Percentiles rank a stretch among this genome's conserved stretches.
These are phyloP conservation scores for Acipenser oxyrinchus DNA, from an alignment of 2,797 vertebrate genomes.

Conservation along the genomic window DNA sequence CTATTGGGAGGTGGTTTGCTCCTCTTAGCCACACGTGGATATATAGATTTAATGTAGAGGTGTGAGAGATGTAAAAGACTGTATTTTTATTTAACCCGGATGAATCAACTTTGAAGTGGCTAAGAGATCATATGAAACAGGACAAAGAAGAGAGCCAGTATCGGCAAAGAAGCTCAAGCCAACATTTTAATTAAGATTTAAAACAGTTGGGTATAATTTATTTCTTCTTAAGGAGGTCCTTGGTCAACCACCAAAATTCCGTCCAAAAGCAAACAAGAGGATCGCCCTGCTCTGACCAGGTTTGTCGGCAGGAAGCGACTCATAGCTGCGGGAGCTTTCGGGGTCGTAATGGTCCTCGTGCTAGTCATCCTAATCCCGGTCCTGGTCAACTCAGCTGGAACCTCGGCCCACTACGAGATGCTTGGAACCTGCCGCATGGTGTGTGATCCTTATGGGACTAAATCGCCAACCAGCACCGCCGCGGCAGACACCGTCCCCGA, in stretches of 20 bases:
- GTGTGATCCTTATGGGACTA: constrained; percentile 87
- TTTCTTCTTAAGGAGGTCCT: constrained; percentile 57
- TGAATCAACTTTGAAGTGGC: constrained; percentile 15
- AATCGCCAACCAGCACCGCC: constrained; percentile 80
- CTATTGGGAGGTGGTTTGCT: constrained; percentile 24
- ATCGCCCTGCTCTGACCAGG: constrained; percentile 83
- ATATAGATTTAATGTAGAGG: constrained; percentile 21
- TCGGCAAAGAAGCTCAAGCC: constrained; percentile 34
- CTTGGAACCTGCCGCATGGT: constrained; percentile 92
- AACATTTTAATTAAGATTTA: constrained; percentile 36
- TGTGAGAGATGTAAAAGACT: constrained; percentile 33
- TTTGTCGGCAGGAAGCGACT: constrained; percentile 88
- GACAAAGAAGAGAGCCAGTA: constrained; percentile 21
- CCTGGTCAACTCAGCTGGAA: constrained; percentile 85
- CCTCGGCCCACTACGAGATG: constrained; percentile 92
- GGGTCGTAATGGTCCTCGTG: constrained; percentile 90
- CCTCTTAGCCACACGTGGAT: constrained; percentile 31
- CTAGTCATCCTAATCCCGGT: constrained; percentile 91
- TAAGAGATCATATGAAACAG: constrained; percentile 37
- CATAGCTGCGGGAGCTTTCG: constrained; percentile 83
- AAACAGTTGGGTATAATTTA: constrained; percentile 39
- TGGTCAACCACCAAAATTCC: constrained; percentile 81
- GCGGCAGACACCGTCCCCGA: constrained; percentile 56
- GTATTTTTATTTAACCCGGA: constrained; percentile 22
- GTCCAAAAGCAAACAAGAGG: constrained; percentile 88